These are phyloP conservation scores for Epinephelus malabaricus DNA, from an alignment of 2,797 vertebrate genomes.

Conservation along the genomic window DNA sequence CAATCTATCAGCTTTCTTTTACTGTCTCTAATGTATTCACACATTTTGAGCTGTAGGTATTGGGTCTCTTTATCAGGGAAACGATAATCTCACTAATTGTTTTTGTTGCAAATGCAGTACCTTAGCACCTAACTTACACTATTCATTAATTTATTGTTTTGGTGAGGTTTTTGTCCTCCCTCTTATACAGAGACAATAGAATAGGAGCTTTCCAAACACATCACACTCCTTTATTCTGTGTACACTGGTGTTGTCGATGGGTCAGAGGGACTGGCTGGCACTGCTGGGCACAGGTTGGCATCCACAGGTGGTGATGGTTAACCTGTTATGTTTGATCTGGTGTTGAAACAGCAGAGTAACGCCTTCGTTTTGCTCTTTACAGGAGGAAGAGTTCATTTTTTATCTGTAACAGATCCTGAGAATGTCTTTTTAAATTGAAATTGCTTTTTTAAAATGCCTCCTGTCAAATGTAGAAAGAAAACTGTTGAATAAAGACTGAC, in stretches of 20 bases:
- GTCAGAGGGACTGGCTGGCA: conserved; percentile 56
- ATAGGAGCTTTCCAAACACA: neutral
- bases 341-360: conserved; percentile 46
- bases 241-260: conserved; percentile 52
- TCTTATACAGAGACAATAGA: neutral
- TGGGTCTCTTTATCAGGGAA: neutral
- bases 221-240: neutral
- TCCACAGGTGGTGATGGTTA: conserved; percentile 44
- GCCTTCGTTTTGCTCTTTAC: conserved; percentile 72
- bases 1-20: neutral
- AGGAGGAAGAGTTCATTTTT: conserved; percentile 86
- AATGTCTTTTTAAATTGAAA: conserved; percentile 16
- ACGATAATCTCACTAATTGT: neutral
- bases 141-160: conserved; percentile 12
- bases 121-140: neutral
- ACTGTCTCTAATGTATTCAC: neutral
- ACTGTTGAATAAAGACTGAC: conserved; percentile 73
- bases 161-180: neutral
- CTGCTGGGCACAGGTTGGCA: conserved; percentile 50
- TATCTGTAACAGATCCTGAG: conserved; percentile 82
- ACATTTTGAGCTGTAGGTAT: neutral
- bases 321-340: conserved; percentile 10
- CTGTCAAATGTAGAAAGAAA: conserved; percentile 62
- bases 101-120: neutral
- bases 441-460: conserved; percentile 28